These are phyloP conservation scores for Callospermophilus lateralis DNA, from an alignment of 2,113 vertebrate genomes.

Conservation along the genomic window DNA sequence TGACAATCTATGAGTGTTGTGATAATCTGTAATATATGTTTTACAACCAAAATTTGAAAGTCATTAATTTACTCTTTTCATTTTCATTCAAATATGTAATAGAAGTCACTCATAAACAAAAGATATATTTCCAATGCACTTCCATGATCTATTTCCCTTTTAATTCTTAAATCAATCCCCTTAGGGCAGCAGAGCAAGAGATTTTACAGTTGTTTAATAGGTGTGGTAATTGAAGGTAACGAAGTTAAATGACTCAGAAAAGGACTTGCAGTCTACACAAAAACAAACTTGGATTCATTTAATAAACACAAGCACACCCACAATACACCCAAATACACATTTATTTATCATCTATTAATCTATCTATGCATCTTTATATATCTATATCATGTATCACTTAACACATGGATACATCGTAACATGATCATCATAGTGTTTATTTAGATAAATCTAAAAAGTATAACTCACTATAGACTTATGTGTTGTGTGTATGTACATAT, in stretches of 20 bases:
- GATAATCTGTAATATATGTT: not conserved
- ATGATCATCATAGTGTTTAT: not conserved
- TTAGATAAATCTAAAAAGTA: not conserved
- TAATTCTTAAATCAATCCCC: not conserved
- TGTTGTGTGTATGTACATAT: not conserved
- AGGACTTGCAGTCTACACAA: not conserved
- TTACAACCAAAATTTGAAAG: not conserved
- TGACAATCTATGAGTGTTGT: not conserved
- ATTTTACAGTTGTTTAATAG: not conserved
- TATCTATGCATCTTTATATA: not conserved
- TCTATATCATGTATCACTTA: not conserved
- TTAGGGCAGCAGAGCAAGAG: not conserved
- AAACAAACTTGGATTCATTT: not conserved
- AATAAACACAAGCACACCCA: not conserved
- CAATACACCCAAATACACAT: not conserved
- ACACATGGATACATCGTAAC: too few relatives aligned
- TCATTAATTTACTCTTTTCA: not conserved
- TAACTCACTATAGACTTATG: too few relatives aligned
- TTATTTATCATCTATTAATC: not conserved
- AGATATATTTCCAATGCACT: not conserved
- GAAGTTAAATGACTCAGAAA: not conserved
- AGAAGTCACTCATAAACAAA: not conserved
- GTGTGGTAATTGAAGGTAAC: not conserved
- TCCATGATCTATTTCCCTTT: not conserved
- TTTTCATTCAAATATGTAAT: not conserved